A percentile compares a stretch with the other conserved stretches of the same genome.
These are phyloP conservation scores for Mantis religiosa DNA, from an alignment of 2,888 invertebrate genomes.

Conservation along the genomic window DNA sequence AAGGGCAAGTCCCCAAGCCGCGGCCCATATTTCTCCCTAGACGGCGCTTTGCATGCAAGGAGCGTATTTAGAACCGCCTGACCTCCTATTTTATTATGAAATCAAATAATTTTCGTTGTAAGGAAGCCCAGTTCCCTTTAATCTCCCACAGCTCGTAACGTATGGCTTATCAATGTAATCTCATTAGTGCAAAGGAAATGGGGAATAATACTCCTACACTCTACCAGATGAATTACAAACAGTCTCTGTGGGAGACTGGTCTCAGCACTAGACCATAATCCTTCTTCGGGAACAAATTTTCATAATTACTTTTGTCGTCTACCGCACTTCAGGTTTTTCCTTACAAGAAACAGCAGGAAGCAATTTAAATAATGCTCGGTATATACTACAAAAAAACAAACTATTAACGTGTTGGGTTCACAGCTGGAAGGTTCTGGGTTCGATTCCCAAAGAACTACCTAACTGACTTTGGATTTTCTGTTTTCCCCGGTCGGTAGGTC, in stretches of 20 bases:
- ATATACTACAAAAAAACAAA: too few species aligned
- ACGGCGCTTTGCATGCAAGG: background rate
- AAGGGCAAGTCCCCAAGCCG: background rate
- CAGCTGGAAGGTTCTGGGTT: too few species aligned
- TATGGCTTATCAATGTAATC: constrained; percentile 7
- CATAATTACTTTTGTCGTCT: background rate
- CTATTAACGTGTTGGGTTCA: too few species aligned
- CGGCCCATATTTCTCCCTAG: background rate
- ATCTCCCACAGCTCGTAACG: background rate
- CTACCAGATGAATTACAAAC: background rate
- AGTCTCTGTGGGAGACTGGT: background rate
- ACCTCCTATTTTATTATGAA: background rate
- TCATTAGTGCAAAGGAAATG: constrained; percentile 11
- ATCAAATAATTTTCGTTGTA: constrained; percentile 10
- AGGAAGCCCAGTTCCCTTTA: background rate
- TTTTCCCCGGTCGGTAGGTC: too few species aligned
- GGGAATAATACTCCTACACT: background rate
- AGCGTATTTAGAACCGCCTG: constrained; percentile 4
- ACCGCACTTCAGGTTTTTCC: too few species aligned
- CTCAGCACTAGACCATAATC: background rate
- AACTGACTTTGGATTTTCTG: too few species aligned
- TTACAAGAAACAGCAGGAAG: too few species aligned
- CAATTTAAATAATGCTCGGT: too few species aligned
- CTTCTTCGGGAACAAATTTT: background rate
- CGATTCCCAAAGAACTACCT: too few species aligned